These are phyloP conservation scores for Leptinotarsa rubiginosa DNA, from an alignment of 2,888 invertebrate species.

Conservation along the genomic window DNA sequence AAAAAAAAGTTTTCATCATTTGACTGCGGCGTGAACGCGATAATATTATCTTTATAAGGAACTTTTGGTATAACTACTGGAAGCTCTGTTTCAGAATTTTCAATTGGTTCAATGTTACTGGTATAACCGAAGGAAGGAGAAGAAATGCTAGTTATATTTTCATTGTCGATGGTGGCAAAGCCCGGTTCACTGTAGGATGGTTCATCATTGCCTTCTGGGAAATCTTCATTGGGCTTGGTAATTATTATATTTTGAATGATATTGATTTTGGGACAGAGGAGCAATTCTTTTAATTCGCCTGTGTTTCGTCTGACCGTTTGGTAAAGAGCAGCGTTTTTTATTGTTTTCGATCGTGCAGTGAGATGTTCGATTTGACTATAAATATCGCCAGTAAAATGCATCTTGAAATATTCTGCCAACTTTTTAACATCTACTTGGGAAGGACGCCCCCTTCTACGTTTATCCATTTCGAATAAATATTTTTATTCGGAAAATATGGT, in stretches of 20 bases:
- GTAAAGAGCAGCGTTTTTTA: constrained; percentile 1
- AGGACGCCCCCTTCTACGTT: not conserved
- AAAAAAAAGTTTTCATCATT: constrained; percentile 1
- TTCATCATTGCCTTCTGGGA: not conserved
- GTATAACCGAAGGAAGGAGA: not conserved
- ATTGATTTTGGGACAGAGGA: not conserved
- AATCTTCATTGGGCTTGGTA: not conserved
- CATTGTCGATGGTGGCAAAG: not conserved
- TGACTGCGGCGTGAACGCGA: not conserved
- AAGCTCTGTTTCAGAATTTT: not conserved
- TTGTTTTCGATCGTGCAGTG: not conserved
- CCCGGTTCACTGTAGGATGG: not conserved
- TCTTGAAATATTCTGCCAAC: constrained; percentile 10
- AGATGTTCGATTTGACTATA: not conserved
- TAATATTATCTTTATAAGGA: not conserved
- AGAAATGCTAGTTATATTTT: not conserved
- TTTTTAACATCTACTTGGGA: not conserved
- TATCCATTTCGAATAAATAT: constrained; percentile 1
- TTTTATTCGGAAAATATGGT: not conserved
- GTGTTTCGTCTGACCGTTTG: constrained; percentile 4
- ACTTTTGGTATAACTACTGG: not conserved
- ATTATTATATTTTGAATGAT: constrained; percentile 7
- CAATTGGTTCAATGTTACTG: constrained; percentile 1
- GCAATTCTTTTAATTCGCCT: not conserved
- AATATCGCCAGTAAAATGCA: not conserved